Base-by-base conservation (phyloP, 2,888 invertebrate genomes). In the Orthosia gracilis region DNA sequence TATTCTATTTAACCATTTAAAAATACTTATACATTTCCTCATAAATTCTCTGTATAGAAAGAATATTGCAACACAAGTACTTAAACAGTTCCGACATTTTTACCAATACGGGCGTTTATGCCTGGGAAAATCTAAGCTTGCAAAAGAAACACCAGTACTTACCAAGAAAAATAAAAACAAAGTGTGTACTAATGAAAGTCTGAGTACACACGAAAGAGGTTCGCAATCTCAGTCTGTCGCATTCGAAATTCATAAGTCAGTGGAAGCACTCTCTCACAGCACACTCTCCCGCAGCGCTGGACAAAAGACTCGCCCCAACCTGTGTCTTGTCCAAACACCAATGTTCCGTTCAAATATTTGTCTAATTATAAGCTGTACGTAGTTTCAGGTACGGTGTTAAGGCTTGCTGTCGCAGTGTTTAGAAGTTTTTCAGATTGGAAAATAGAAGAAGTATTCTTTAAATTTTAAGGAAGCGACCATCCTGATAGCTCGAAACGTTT, bases 241-340 rank as follows among this genome's bases (percentile, higher is more conserved):
- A 94, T 94, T 93, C 92, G 78, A 90, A 92, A 94, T 94, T 93
- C 92, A 94, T 93, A 93, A 93, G 91, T 89, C 87, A 88, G 84
- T 78, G 84, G 84, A 80, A 87, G 86, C 80, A 81, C 70, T 83
- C 74, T 82, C 80, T 65, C 62, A 76, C 66, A 74, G 77, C 76
- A 82, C 72, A 83, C 85, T 76, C 79, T 86, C 79, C 76, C 81
- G 47, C 73, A 62, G 40, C 31, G 66, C 55, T 77, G 87, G 89
- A 92, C 93, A 93, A 94, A 93, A 92, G 91, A 85, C 81, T 85
- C 87, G 81, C 86, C 87, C 79, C 85, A 83, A 82, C 85, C 86
- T 87, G 82, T 69, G 84, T 82, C 87, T 89, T 91, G 88, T 90
- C 83, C 92, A 94, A 94, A 94, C 93, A 92, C 83, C 90, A 89